Conservation (phyloP, 2,888 invertebrate genomes). For the Gerris lacustris region DNA sequence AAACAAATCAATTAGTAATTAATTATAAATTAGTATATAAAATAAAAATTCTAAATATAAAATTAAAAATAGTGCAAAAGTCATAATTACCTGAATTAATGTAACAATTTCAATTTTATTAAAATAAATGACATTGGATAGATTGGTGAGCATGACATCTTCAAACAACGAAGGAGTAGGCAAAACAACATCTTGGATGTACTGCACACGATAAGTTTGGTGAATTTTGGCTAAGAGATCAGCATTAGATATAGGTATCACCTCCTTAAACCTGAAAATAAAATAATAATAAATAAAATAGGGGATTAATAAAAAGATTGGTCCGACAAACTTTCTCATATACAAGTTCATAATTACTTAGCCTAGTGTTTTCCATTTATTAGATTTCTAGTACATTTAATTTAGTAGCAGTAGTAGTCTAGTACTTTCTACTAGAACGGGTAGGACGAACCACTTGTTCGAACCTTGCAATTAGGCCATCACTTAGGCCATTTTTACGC, state of each 20-base stretch:
- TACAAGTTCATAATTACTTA: no score
- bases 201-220: constrained; percentile 98
- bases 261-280: constrained; percentile 68
- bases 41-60: not conserved
- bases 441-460: no score
- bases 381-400: no score
- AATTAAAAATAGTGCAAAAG: no score
- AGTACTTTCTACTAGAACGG: no score
- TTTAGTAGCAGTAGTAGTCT: no score
- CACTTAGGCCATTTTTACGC: no score
- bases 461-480: no score
- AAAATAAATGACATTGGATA: constrained; percentile 98
- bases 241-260: constrained; percentile 86
- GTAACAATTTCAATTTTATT: constrained; percentile 99
- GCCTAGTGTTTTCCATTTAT: no score
- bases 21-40: not conserved
- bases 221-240: constrained; percentile 97
- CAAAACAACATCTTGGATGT: constrained; percentile 96
- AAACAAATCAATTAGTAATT: constrained; percentile 10
- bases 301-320: no score
- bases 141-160: constrained; percentile 93
- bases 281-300: constrained; percentile 21
- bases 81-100: constrained; percentile 52
- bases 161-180: constrained; percentile 98
- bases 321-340: no score